These are phyloP conservation scores for Furcifer pardalis DNA, from an alignment of 2,797 vertebrate species.

Conservation along the genomic window DNA sequence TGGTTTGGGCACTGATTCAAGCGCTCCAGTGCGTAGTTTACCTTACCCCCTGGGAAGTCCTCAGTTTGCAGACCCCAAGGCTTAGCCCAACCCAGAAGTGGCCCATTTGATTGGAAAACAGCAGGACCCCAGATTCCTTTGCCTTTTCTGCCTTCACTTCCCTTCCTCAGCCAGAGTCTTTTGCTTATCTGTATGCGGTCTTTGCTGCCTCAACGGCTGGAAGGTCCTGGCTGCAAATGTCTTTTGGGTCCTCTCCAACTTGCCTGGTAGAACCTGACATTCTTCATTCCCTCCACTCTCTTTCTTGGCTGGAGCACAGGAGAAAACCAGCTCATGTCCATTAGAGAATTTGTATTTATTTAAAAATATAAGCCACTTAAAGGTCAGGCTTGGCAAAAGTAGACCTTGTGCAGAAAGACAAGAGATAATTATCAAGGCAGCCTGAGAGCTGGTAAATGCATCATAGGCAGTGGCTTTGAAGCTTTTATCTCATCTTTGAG, in stretches of 20 bases:
- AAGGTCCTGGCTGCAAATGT: neutral
- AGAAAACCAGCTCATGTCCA: neutral
- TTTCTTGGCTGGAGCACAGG: neutral
- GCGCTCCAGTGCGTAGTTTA: no score
- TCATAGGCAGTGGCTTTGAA: neutral
- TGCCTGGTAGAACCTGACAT: neutral
- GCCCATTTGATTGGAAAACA: no score
- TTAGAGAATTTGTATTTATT: slow-evolving; percentile 9
- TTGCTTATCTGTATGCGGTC: neutral
- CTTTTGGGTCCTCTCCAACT: neutral
- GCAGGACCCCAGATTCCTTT: no score
- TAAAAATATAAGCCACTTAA: neutral
- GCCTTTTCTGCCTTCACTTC: neutral
- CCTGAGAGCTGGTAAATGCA: neutral
- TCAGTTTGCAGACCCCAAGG: no score
- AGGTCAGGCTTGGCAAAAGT: neutral
- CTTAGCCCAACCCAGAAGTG: no score
- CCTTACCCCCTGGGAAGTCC: no score
- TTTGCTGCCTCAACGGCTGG: neutral
- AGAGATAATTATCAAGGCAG: neutral
- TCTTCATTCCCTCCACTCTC: neutral
- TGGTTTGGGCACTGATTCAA: no score
- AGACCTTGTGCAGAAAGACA: no score
- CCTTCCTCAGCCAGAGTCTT: neutral
- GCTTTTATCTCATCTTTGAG: neutral